phyloP scores from a whole-genome alignment of 2,113 vertebrate genomes.

The Lamprologus speciosus region DNA sequence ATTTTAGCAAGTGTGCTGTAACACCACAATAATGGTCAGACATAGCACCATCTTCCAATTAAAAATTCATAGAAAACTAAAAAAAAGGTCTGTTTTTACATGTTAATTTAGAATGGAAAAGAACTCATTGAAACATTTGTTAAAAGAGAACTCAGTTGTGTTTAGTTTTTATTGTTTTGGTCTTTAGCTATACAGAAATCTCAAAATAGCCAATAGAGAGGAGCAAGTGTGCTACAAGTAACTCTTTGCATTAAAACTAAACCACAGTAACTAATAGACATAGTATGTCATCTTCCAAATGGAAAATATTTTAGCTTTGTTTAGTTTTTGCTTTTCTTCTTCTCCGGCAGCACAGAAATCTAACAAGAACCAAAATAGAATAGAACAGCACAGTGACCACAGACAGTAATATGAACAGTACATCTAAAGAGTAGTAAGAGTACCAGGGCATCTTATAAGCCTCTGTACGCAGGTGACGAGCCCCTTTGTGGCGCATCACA shows the following conservation, averaged over 20 bases:
- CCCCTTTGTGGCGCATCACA: constrained; percentile 65
- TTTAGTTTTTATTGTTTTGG: constrained; percentile 47
- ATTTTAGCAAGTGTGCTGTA: not conserved
- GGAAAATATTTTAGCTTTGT: not conserved
- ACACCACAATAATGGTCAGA: not conserved
- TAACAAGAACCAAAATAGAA: too few relatives aligned
- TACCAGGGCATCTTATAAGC: constrained; percentile 65
- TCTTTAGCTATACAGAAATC: constrained; percentile 38
- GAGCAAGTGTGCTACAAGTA: not conserved
- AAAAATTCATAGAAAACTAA: not conserved
- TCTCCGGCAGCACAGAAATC: too few relatives aligned
- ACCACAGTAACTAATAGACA: too few relatives aligned
- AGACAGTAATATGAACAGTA: not conserved
- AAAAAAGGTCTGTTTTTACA: not conserved
- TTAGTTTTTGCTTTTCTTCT: too few relatives aligned
- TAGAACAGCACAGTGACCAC: not conserved
- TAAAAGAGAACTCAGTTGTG: constrained; percentile 10
- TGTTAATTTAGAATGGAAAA: not conserved
- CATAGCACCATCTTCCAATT: not conserved
- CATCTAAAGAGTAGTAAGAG: constrained; percentile 33
- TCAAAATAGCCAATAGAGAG: constrained; percentile 1
- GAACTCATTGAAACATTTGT: not conserved
- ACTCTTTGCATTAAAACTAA: too few relatives aligned
- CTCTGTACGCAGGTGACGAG: constrained; percentile 50
- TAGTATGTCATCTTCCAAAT: too few relatives aligned